Base-by-base conservation (phyloP, 2,888 invertebrate species). In the Branchellion lobata region DNA sequence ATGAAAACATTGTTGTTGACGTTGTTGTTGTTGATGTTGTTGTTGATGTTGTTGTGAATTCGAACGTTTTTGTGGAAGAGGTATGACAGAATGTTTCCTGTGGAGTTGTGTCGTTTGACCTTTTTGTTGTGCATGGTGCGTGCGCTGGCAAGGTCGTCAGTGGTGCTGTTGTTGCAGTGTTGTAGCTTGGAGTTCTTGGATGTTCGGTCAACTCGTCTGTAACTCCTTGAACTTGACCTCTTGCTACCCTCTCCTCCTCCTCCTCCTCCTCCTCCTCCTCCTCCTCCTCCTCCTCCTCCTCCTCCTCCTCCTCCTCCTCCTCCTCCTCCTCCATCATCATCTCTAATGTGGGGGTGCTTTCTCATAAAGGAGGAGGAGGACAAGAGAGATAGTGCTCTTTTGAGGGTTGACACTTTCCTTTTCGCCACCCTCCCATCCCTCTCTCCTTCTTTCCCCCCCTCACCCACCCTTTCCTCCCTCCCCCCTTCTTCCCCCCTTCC, bases 51-150 rank as follows among this genome's bases (percentile, higher is more conserved):
- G n/a, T n/a, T 18, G 5, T 57, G 61, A 8, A 24, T 3, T 3
- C n/a, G 61, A 57, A n/a, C 61, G 21, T n/a, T 24, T 57, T n/a
- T 57, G 61, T 57, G 8, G 24, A 57, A 57, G 21, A 57, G 24
- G 21, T 14, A 57, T 57, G 84, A 85, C 33, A 87, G 82, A 87
- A 87, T 86, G 81, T 87, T 87, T 2, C 86, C 86, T 2, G 86
- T 86, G 3, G 87, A 87, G 81, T 87, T 85, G 81, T 87, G 87
- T 3, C 87, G 83, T 82, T 86, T 86, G 29, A 87, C 87, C 21
- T 57, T 57, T 57, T 57, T 57, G 21, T 57, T 57, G 18, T 47
- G 8, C 8, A 47, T 47, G 47, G 8, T 47, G 18, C 18, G 47
- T 14, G 8, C 18, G 18, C 18, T 47, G 47, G 47, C 47, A 18